Base-by-base conservation (phyloP, 2,113 vertebrate species). In the Ageneiosus marmoratus region DNA sequence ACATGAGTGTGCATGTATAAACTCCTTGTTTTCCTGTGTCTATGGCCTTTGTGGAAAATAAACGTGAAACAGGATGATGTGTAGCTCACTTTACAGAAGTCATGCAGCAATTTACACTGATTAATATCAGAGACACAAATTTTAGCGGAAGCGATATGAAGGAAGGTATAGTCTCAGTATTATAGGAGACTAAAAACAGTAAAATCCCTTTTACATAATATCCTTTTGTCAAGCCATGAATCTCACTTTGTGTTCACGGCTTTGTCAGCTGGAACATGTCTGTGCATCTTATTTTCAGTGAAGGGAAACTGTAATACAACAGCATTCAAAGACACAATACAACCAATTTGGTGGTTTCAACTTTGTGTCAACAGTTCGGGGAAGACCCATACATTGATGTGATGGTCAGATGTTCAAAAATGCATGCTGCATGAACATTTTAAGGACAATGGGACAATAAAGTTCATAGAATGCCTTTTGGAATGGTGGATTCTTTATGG, bases 1-100 rank as follows among this genome's bases (percentile, higher is more conserved):
- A 60, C 72, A 32, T 74, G 62, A 83, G 74, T 58, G 55, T 18
- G 48, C 50, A 85, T 79, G 81, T 84, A 87, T 88, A 88, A 86
- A 84, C 83, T 60, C 63, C 2, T 76, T 34, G 55, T 34, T 46
- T 41, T 46, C 51, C 27, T 82, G 22, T 82, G 73, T 87, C 78
- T 53, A 74, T 55, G 44, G 51, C 77, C 83, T 84, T 79, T 82
- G 27, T 67, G 81, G 51, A 69, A 85, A 73, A 87, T 84, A 65
- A n/a, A n/a, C n/a, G n/a, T 69, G 46, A 44, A 86, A 56, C 62
- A 74, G 37, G 24, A 72, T 81, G 65, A 86, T 79, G 63, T 74
- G 41, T 79, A 69, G 75, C 29, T 72, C 7, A 50, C 41, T 70
- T 86, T 88, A 63, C 34, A 83, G 50, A 56, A 83, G 69, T 76